A percentile compares a stretch with the other conserved stretches of the same genome.
phyloP scores from a whole-genome alignment of 2,113 vertebrate genomes.

The Podilymbus podiceps region DNA sequence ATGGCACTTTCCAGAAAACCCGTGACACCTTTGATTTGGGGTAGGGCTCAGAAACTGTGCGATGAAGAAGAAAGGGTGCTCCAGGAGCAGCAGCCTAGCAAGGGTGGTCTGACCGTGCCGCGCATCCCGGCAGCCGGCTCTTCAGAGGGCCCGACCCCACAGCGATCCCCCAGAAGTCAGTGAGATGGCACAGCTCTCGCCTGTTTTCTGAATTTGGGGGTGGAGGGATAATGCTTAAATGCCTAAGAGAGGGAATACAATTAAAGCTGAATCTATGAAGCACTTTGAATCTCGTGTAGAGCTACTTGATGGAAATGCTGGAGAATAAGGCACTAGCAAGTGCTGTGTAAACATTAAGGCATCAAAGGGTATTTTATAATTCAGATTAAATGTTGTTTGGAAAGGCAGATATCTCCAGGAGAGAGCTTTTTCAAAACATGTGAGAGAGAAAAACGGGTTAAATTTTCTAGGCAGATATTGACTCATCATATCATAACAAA shows the following conservation, averaged over 20 bases:
- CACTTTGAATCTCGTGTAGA: background rate
- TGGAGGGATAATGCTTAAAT: background rate
- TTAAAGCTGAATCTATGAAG: background rate
- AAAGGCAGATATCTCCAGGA: background rate
- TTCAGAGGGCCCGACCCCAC: background rate
- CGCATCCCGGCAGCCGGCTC: background rate
- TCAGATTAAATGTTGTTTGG: background rate
- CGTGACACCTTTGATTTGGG: background rate
- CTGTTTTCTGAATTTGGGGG: background rate
- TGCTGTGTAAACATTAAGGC: background rate
- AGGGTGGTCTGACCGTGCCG: background rate
- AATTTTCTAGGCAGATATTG: conserved; percentile 60
- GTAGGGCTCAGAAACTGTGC: background rate
- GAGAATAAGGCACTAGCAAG: background rate
- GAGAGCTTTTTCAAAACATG: background rate
- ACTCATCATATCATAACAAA: conserved; percentile 69
- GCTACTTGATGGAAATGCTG: background rate
- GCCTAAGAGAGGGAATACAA: background rate
- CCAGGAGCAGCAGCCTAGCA: background rate
- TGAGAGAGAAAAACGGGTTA: conserved; percentile 35
- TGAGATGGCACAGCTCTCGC: background rate
- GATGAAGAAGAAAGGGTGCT: background rate
- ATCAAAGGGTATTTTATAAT: background rate
- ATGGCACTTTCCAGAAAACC: background rate
- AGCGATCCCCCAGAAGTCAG: background rate